Evolutionary conservation across 2,888 invertebrate genomes (phyloP), one percentile per base, ranked within the genome.

Genomic region (Mechanitis mazaeus): DNA sequence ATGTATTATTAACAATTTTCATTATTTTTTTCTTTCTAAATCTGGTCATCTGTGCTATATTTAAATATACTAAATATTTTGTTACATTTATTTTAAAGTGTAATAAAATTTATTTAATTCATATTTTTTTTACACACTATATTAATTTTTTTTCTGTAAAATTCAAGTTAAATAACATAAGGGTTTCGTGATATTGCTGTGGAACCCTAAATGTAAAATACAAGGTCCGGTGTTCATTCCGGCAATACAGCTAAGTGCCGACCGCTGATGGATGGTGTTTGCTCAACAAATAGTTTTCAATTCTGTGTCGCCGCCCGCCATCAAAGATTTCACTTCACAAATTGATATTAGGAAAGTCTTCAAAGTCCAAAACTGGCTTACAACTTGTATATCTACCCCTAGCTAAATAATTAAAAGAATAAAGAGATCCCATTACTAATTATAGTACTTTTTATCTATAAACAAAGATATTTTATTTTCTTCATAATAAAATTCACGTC

Each of bases 251-350:
- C 81, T 87, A 84, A 85, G 85, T 85, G 87, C 79, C 76, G 72
- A 57, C 74, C 74, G 67, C 70, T 89, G 89, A 89, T 89, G 82
- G 88, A 89, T 89, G 78, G 70, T 85, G 89, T 89, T 85, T 88
- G 82, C 68, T 77, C 73, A 67, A 76, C 84, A 88, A 89, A 89
- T 88, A 88, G 83, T 87, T 87, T 87, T 87, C 86, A 84, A 85
- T 84, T 83, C 82, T 79, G 82, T 77, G 78, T 78, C 77, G 74
- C 69, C 71, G 70, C 68, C 69, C 71, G 70, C 68, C 69, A 65
- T 67, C 57, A 58, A 68, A 72, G 71, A 72, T 72, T 74, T 73
- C 71, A 74, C 74, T 74, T 72, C 73, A 75, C 67, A 72, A 72
- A 76, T 74, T 77, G 75, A 70, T 73, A 70, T 70, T 64, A 68